Evolutionary conservation across 2,113 vertebrate genomes (phyloP).

Genomic region (Plestiodon gilberti): DNA sequence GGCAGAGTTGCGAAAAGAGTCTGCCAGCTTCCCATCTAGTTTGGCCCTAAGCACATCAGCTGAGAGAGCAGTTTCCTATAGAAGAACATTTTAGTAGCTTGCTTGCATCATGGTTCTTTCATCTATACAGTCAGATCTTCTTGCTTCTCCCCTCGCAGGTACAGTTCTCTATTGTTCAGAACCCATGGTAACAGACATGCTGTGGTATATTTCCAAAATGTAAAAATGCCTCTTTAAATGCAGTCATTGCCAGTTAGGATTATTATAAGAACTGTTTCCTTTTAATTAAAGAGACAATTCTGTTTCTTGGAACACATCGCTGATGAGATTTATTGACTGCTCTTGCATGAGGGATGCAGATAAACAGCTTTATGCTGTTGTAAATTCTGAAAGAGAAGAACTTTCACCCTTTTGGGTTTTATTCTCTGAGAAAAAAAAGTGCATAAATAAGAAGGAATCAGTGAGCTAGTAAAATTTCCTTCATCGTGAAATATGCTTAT

Average conservation of each 20-base stretch:
- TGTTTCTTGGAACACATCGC: not conserved
- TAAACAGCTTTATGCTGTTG: not conserved
- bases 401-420: conserved; percentile 9
- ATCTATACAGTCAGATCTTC: not conserved
- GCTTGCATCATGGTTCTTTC: not conserved
- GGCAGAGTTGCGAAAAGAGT: not conserved
- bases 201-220: not conserved
- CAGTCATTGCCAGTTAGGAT: not conserved
- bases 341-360: not conserved
- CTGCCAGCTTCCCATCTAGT: not conserved
- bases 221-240: not conserved
- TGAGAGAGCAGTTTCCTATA: not conserved
- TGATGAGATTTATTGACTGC: not conserved
- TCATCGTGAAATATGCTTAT: conserved; percentile 6
- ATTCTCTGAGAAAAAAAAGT: conserved; percentile 20
- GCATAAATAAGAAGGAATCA: conserved; percentile 30
- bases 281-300: conserved; percentile 11
- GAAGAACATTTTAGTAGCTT: not conserved
- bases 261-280: conserved; percentile 13
- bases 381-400: not conserved
- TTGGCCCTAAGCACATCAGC: not conserved
- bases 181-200: not conserved
- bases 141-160: not conserved
- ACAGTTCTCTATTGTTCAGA: not conserved
- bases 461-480: conserved; percentile 35